Conservation (phyloP, 2,888 invertebrate species). For the Meloe dianella region DNA sequence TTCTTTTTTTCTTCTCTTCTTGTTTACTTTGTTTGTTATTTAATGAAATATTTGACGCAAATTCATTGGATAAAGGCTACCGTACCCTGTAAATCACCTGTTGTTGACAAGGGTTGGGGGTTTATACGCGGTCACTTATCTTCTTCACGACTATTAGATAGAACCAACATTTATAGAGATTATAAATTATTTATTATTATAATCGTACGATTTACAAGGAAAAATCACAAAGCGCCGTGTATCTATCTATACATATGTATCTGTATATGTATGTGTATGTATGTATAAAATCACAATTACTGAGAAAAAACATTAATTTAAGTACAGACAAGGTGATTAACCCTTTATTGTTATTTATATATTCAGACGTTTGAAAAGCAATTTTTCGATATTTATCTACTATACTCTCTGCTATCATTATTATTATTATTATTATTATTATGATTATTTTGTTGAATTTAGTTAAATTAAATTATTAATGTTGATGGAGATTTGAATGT, state of each 20-base stretch:
- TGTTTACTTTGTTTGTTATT: background rate
- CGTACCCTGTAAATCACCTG: constrained; percentile 12
- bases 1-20: background rate
- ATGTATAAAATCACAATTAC: constrained; percentile 1
- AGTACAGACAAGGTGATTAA: background rate
- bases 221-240: background rate
- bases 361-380: too few relatives aligned
- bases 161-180: background rate
- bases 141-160: background rate
- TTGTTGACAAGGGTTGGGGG: constrained; percentile 13
- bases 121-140: background rate
- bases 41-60: constrained; percentile 9
- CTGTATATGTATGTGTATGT: background rate
- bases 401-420: too few relatives aligned
- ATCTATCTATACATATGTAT: background rate
- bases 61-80: background rate
- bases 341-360: background rate
- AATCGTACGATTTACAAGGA: background rate
- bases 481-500: constrained; percentile 13
- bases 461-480: background rate
- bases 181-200: constrained; percentile 7
- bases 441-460: background rate
- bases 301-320: background rate
- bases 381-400: background rate
- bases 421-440: background rate